Conservation (phyloP, 2,888 invertebrate species). For the Rhorus exstirpatorius region DNA sequence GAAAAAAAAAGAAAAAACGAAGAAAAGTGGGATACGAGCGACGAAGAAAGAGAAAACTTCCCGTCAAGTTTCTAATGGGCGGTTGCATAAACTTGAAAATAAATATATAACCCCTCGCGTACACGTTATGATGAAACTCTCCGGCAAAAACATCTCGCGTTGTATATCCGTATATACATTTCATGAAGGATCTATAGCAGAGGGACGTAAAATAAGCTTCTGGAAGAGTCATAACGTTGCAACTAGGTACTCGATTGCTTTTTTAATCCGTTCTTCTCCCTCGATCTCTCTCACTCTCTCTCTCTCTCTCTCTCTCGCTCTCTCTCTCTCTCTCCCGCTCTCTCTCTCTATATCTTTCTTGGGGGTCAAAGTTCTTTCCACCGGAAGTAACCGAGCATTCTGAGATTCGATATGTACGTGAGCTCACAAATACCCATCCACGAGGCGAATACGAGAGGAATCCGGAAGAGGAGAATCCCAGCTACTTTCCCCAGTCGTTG, state of each 20-base stretch:
- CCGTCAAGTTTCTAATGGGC: conserved; percentile 28
- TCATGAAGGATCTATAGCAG: conserved; percentile 5
- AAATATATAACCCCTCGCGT: conserved; percentile 45
- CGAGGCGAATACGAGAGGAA: conserved; percentile 37
- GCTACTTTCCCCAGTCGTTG: conserved; percentile 40
- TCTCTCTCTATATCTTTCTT: conserved; percentile 2
- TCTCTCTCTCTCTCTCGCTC: conserved; percentile 14
- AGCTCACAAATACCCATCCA: neutral
- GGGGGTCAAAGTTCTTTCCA: conserved; percentile 49
- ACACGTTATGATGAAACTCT: conserved; percentile 57
- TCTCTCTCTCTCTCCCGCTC: conserved; percentile 45
- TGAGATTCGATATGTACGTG: conserved; percentile 18
- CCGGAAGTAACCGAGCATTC: conserved; percentile 53
- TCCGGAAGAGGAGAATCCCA: conserved; percentile 54
- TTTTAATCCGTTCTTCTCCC: conserved; percentile 63
- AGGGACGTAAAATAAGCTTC: conserved; percentile 51
- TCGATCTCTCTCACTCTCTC: conserved; percentile 5
- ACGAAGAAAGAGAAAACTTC: conserved; percentile 42
- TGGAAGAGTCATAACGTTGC: conserved; percentile 52
- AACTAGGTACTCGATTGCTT: conserved; percentile 62
- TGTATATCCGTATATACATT: conserved; percentile 21
- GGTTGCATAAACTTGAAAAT: conserved; percentile 41
- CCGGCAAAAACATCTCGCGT: neutral
- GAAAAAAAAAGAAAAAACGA: conserved; percentile 8
- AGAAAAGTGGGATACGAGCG: too few relatives aligned